Percentiles rank a stretch among this genome's conserved stretches.
Conservation (phyloP, 1,140 invertebrate genomes). For the Ceratoteleas bidentatus region DNA sequence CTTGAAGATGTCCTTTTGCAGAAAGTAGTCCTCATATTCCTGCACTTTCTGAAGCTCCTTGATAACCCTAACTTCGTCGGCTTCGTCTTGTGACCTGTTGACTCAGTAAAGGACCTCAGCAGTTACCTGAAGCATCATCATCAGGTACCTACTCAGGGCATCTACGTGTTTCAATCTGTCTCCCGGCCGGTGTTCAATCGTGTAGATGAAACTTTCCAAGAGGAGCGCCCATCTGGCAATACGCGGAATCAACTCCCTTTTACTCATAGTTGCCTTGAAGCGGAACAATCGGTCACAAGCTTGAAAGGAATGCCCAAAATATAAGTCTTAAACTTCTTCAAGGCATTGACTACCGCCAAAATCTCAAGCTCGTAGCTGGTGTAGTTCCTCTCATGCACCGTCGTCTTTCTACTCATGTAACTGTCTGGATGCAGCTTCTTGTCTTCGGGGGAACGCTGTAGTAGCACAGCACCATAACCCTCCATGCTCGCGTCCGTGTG, state of each 20-base stretch:
- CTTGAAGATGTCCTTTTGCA: neutral
- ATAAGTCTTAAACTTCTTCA: constrained; percentile 77
- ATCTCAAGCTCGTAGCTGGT: constrained; percentile 19
- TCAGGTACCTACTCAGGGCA: neutral
- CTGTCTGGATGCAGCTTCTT: constrained; percentile 7
- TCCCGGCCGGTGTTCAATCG: neutral
- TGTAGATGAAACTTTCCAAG: neutral
- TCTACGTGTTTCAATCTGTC: neutral
- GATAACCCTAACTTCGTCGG: neutral
- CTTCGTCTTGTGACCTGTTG: neutral
- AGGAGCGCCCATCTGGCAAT: neutral
- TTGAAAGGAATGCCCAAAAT: constrained; percentile 67
- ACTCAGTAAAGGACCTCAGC: neutral
- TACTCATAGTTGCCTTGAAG: neutral
- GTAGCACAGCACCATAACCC: constrained; percentile 12
- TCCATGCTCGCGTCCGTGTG: constrained; percentile 15
- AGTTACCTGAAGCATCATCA: neutral
- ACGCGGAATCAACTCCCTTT: neutral
- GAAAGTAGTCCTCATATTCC: neutral
- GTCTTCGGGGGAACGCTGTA: constrained; percentile 12
- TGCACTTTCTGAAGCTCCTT: neutral
- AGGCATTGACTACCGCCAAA: constrained; percentile 53
- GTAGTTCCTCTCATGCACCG: neutral
- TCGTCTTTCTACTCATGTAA: constrained; percentile 19
- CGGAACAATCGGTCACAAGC: neutral